Conservation (phyloP, 2,888 invertebrate genomes). For the Esperia sulphurella region DNA sequence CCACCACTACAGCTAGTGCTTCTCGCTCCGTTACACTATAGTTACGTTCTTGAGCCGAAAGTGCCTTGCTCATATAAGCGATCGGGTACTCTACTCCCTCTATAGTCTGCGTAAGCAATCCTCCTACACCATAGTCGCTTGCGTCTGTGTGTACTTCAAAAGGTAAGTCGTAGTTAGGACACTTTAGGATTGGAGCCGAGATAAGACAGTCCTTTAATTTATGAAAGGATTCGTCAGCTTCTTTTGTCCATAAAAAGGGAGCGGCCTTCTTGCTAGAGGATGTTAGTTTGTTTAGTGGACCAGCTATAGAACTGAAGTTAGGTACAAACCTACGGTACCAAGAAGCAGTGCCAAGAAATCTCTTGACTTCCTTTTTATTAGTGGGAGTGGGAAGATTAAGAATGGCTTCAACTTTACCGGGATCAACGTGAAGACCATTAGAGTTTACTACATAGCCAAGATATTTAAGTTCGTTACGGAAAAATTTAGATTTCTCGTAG, state of each 20-base stretch:
- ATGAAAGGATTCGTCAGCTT: background rate
- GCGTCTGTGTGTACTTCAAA: constrained; percentile 20
- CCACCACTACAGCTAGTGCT: constrained; percentile 22
- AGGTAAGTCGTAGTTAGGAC: constrained; percentile 5
- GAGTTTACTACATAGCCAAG: constrained; percentile 26
- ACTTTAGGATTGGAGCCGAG: constrained; percentile 13
- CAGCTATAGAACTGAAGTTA: constrained; percentile 21
- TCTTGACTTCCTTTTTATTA: constrained; percentile 16
- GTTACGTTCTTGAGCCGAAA: constrained; percentile 14
- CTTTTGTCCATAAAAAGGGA: constrained; percentile 17
- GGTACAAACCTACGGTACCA: no score
- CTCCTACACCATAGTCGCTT: constrained; percentile 16
- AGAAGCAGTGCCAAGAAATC: constrained; percentile 21
- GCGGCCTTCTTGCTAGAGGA: constrained; percentile 15
- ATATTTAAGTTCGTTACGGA: constrained; percentile 15
- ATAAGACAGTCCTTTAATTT: background rate
- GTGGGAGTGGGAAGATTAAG: constrained; percentile 20
- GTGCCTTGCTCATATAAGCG: constrained; percentile 10
- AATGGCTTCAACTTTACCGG: constrained; percentile 23
- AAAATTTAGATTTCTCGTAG: constrained; percentile 17
- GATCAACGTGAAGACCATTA: constrained; percentile 23
- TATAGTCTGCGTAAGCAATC: constrained; percentile 15
- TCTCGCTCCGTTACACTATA: constrained; percentile 29
- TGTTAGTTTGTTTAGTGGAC: constrained; percentile 22
- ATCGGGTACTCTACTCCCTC: constrained; percentile 18